These are phyloP conservation scores for Casuarius casuarius DNA, from an alignment of 2,113 vertebrate genomes.

Conservation along the genomic window DNA sequence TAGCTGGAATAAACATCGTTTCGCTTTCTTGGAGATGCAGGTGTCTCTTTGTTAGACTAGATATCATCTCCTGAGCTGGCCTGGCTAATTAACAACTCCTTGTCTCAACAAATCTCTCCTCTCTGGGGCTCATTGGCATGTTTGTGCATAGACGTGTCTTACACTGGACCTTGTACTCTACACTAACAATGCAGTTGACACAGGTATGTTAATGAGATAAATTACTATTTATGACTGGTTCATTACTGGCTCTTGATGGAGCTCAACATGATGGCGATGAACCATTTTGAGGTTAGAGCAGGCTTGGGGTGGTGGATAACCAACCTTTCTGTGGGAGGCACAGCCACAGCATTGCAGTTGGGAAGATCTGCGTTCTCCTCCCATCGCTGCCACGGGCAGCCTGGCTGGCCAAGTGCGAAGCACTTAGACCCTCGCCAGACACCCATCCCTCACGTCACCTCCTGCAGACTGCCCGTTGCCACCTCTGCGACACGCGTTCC, in stretches of 20 bases:
- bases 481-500: accelerated
- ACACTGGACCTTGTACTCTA: not conserved
- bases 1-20: not conserved
- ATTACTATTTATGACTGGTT: not conserved
- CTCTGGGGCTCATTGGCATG: not conserved
- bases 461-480: not conserved
- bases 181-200: not conserved
- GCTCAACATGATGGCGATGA: not conserved
- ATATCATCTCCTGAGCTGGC: not conserved
- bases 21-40: not conserved
- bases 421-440: not conserved
- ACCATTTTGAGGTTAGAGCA: not conserved
- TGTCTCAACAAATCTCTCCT: not conserved
- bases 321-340: not conserved
- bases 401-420: not conserved
- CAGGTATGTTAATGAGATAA: not conserved
- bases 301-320: not conserved
- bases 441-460: not conserved
- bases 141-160: not conserved
- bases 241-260: not conserved
- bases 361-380: not conserved
- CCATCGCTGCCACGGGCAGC: not conserved
- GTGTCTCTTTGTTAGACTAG: not conserved
- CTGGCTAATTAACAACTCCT: not conserved
- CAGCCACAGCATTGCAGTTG: not conserved